These are phyloP conservation scores for Dicaeum eximium DNA, from an alignment of 2,113 vertebrate genomes.

Conservation along the genomic window DNA sequence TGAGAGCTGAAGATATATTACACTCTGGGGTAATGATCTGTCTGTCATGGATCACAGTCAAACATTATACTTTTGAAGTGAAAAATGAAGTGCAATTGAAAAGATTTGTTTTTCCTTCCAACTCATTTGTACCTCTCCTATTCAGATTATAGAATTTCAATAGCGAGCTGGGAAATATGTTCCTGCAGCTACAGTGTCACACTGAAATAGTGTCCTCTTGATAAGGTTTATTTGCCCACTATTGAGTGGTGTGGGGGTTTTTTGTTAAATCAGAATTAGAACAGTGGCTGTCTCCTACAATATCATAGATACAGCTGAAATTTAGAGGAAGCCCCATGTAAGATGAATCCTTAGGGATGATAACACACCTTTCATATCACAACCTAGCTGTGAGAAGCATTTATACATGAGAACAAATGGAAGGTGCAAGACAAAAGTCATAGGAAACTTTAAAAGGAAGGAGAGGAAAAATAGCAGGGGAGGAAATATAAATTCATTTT, in stretches of 20 bases:
- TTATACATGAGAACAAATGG: neutral
- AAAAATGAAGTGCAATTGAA: slow-evolving; percentile 46
- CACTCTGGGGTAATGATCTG: slow-evolving; percentile 29
- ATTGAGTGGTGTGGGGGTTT: neutral
- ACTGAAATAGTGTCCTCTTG: slow-evolving; percentile 30
- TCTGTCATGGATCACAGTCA: slow-evolving; percentile 38
- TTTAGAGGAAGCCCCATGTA: neutral
- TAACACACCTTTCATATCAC: neutral
- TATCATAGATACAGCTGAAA: neutral
- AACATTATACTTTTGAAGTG: slow-evolving; percentile 48
- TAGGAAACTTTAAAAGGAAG: neutral
- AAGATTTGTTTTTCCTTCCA: slow-evolving; percentile 58
- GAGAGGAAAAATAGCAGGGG: neutral
- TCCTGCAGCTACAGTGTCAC: neutral
- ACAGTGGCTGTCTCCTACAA: neutral
- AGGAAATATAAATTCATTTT: neutral
- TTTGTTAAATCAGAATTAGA: slow-evolving; percentile 13
- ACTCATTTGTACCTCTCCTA: slow-evolving; percentile 55
- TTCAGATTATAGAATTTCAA: slow-evolving; percentile 58
- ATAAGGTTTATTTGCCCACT: slow-evolving; percentile 9
- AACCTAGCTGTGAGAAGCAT: neutral
- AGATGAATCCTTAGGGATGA: neutral
- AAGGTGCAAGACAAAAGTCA: neutral
- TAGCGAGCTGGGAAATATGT: neutral
- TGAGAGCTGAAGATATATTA: slow-evolving; percentile 45